Evolutionary conservation across 2,888 invertebrate species (phyloP).

Genomic region (Hyles lineata): DNA sequence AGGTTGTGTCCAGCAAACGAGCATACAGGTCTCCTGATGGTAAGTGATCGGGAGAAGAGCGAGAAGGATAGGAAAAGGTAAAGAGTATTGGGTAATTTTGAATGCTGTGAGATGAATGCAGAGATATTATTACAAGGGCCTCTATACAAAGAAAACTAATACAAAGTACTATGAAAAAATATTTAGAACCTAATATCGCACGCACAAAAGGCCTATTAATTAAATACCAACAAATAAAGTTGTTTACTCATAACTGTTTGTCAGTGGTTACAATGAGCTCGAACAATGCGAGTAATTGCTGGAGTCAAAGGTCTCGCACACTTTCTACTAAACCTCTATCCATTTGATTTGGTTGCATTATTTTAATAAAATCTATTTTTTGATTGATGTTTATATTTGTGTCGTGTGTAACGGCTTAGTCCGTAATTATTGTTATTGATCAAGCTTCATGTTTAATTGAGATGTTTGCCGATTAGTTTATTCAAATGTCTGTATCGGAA

Average conservation of each 20-base stretch:
- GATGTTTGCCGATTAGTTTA: slow-evolving; percentile 14
- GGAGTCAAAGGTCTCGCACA: slow-evolving; percentile 60
- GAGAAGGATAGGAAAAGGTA: too few relatives aligned
- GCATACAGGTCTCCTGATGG: too few relatives aligned
- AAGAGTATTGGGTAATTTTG: too few relatives aligned
- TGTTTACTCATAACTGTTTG: slow-evolving; percentile 29
- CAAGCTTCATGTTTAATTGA: not conserved
- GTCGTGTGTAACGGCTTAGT: slow-evolving; percentile 28
- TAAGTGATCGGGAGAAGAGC: too few relatives aligned
- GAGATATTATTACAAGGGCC: too few relatives aligned
- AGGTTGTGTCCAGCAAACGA: too few relatives aligned
- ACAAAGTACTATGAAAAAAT: not conserved
- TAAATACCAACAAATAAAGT: slow-evolving; percentile 27
- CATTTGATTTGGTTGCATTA: slow-evolving; percentile 46
- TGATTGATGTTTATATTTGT: slow-evolving; percentile 50
- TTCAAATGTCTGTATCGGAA: slow-evolving; percentile 11
- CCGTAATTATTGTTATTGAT: slow-evolving; percentile 30
- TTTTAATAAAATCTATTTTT: slow-evolving; percentile 38
- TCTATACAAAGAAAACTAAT: not conserved
- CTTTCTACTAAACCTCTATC: slow-evolving; percentile 35
- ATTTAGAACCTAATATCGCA: not conserved
- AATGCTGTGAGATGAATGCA: too few relatives aligned
- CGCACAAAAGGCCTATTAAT: not conserved
- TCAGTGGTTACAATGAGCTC: slow-evolving; percentile 40
- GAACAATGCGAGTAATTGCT: slow-evolving; percentile 66